Base-by-base conservation (phyloP, 2,888 invertebrate species). In the Atethmia centrago region DNA sequence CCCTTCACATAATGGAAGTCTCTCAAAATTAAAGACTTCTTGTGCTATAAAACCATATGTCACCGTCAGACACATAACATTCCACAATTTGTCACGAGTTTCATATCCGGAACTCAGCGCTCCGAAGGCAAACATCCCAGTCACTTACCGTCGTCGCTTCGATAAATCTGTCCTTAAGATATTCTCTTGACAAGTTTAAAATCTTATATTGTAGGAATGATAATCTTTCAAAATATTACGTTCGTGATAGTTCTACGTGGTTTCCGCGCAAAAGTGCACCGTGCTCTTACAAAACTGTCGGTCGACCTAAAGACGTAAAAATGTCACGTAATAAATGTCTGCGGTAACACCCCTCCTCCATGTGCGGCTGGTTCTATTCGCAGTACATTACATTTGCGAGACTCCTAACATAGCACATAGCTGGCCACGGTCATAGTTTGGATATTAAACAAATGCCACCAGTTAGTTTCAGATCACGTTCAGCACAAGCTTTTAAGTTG, bases 61-160 rank as follows among this genome's bases (percentile, higher is more conserved):
- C 79, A 81, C 80, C 80, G 83, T 83, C 86, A 81, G 78, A 79
- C 80, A 83, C 82, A 85, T 82, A 83, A 81, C 84, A 86, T 86
- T 86, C 84, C 80, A 77, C 84, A 83, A 85, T 86, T 86, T 85
- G 86, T 86, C 86, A 85, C 79, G 77, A 79, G 85, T 80, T 86
- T 86, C 84, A 86, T 86, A 86, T 86, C 86, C 86, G 86, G 85
- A 84, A 81, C 80, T 80, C 66, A 51, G 75, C 75, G 69, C 73
- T 83, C 63, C 71, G 85, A 86, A 86, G 84, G 85, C 83, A 84
- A 86, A 86, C 86, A 83, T 84, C 86, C 77, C 85, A 82, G 81
- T 85, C 79, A 85, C 79, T 84, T 85, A 76, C 74, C 72, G 64
- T 64, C 72, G 64, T 64, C 72, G 74, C 77, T 67, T 70, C 85